Percentiles rank a stretch among this genome's conserved stretches.
Evolutionary conservation across 2,888 invertebrate species (phyloP).

Genomic region (Liodrosophila aerea): DNA sequence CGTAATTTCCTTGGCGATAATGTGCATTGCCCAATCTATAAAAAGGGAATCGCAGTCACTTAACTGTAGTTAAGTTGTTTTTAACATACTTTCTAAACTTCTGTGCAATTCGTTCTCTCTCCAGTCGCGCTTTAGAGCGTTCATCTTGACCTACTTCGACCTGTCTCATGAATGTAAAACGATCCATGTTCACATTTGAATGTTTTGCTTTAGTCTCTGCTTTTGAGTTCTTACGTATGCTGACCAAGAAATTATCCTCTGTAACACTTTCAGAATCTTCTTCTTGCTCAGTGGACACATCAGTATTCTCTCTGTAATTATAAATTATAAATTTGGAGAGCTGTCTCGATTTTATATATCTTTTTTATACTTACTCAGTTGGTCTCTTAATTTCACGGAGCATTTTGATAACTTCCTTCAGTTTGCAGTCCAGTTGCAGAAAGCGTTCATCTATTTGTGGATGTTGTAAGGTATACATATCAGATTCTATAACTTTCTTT

Average conservation of each 20-base stretch:
- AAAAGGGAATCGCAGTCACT: background rate
- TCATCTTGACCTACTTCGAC: constrained; percentile 88
- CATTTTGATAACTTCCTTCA: constrained; percentile 54
- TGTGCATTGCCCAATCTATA: constrained; percentile 87
- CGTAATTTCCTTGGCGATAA: constrained; percentile 87
- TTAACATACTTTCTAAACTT: constrained; percentile 85
- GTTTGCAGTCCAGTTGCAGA: constrained; percentile 42
- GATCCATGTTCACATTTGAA: constrained; percentile 82
- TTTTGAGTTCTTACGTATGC: constrained; percentile 82
- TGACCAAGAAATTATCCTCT: constrained; percentile 84
- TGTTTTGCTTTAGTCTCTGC: constrained; percentile 10
- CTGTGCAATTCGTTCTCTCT: constrained; percentile 88
- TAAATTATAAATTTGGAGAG: no score
- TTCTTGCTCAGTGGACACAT: background rate
- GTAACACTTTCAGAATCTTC: constrained; percentile 76
- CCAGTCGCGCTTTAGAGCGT: constrained; percentile 86
- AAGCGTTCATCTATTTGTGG: constrained; percentile 60
- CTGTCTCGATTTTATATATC: background rate
- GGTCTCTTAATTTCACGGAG: constrained; percentile 37
- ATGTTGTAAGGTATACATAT: constrained; percentile 58
- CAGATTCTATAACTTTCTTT: background rate
- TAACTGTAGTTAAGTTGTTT: background rate
- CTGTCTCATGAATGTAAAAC: constrained; percentile 89
- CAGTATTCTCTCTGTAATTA: constrained; percentile 23
- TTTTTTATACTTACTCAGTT: constrained; percentile 35